phyloP scores from a whole-genome alignment of 2,113 vertebrate genomes.

The Mirounga angustirostris region DNA sequence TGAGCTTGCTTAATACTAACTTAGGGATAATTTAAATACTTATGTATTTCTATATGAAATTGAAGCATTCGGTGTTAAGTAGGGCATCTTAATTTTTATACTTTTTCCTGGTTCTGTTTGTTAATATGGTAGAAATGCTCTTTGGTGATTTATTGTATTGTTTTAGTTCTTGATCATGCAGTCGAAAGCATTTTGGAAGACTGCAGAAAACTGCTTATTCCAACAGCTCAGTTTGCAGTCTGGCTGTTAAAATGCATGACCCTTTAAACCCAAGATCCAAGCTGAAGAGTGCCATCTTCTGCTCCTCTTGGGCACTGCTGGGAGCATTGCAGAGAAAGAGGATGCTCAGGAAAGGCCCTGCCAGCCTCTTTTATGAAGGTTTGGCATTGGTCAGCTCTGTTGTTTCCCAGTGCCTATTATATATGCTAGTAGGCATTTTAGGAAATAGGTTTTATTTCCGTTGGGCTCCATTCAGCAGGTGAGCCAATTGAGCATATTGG shows the following conservation, averaged over 20 bases:
- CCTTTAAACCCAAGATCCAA: neutral
- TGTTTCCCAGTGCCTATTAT: neutral
- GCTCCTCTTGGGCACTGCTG: neutral
- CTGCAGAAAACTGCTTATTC: constrained; percentile 27
- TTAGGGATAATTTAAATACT: constrained; percentile 9
- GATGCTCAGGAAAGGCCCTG: neutral
- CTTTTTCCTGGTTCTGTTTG: constrained; percentile 38
- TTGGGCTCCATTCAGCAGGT: neutral
- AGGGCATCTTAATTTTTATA: neutral
- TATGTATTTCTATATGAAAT: neutral
- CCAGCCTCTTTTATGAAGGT: neutral
- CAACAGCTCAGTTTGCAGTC: neutral
- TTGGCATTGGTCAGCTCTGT: neutral
- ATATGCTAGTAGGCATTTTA: neutral
- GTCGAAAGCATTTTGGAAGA: neutral
- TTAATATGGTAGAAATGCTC: constrained; percentile 31
- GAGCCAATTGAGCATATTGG: neutral
- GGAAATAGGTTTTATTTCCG: constrained; percentile 49
- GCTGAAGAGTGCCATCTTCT: constrained; percentile 62
- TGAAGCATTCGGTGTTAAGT: constrained; percentile 11
- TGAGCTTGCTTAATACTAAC: neutral
- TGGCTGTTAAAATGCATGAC: neutral
- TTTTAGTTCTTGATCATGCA: neutral
- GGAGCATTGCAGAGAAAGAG: neutral
- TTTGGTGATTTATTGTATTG: constrained; percentile 13